Percentiles rank a stretch among this genome's conserved stretches.
Conservation (phyloP, 1,140 invertebrate genomes). For the Trachelipus rathkii region DNA sequence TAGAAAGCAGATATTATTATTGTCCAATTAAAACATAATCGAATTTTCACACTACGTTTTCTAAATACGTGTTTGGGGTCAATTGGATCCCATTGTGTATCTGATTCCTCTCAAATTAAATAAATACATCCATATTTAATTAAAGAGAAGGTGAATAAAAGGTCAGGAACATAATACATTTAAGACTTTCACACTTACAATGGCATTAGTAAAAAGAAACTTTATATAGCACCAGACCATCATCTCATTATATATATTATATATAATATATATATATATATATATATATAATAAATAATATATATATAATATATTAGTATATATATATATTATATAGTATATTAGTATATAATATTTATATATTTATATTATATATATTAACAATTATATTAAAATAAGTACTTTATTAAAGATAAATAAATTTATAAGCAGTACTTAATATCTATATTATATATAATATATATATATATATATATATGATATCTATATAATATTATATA, state of each 20-base stretch:
- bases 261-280: conserved; percentile 15
- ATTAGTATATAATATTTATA: no score
- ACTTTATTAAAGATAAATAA: not conserved
- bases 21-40: no score
- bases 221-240: conserved; percentile 5
- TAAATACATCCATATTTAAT: no score
- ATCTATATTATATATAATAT: not conserved
- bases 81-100: no score
- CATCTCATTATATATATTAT: conserved; percentile 1
- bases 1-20: no score
- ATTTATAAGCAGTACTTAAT: not conserved
- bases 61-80: no score
- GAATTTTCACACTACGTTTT: no score
- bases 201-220: conserved; percentile 1
- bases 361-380: not conserved
- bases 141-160: no score
- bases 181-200: conserved; percentile 10
- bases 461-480: not conserved
- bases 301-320: not conserved
- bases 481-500: no score
- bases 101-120: no score
- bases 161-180: not conserved
- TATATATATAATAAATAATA: not conserved
- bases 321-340: not conserved
- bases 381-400: not conserved